Percentiles rank a stretch among this genome's conserved stretches.
These are phyloP conservation scores for Linnaemya tessellans DNA, from an alignment of 2,888 invertebrate genomes.

Conservation along the genomic window DNA sequence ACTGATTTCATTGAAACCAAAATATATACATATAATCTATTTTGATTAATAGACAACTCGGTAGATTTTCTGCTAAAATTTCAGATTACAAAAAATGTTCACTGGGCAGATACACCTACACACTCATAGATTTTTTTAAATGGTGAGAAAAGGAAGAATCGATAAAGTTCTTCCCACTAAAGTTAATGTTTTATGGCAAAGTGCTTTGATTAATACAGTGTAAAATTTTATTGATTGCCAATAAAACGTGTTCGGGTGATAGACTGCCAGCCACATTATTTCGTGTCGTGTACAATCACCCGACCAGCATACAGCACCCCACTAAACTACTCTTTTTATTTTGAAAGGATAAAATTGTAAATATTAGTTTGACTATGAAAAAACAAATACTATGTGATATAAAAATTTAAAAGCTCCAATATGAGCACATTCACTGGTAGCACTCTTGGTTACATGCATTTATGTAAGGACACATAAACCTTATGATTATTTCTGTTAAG, in stretches of 20 bases:
- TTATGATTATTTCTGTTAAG: constrained; percentile 59
- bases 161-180: constrained; percentile 74
- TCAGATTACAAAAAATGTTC: not conserved
- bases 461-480: constrained; percentile 26
- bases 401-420: too few species aligned
- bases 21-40: too few species aligned
- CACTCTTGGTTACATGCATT: not conserved
- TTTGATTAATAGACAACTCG: too few species aligned
- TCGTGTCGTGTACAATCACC: not conserved
- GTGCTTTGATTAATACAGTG: constrained; percentile 82
- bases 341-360: constrained; percentile 13
- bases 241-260: constrained; percentile 69
- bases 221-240: constrained; percentile 82
- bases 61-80: too few species aligned
- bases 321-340: not conserved
- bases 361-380: constrained; percentile 12
- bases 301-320: not conserved
- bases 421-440: not conserved
- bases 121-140: not conserved
- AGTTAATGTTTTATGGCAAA: constrained; percentile 80
- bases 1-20: too few species aligned
- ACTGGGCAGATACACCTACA: not conserved
- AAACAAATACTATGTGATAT: not conserved
- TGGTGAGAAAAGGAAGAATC: not conserved
- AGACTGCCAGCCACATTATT: constrained; percentile 45